Evolutionary conservation across 2,113 vertebrate genomes (phyloP), one percentile per base, ranked within the genome.

Genomic region (Erythrocercus mccallii): DNA sequence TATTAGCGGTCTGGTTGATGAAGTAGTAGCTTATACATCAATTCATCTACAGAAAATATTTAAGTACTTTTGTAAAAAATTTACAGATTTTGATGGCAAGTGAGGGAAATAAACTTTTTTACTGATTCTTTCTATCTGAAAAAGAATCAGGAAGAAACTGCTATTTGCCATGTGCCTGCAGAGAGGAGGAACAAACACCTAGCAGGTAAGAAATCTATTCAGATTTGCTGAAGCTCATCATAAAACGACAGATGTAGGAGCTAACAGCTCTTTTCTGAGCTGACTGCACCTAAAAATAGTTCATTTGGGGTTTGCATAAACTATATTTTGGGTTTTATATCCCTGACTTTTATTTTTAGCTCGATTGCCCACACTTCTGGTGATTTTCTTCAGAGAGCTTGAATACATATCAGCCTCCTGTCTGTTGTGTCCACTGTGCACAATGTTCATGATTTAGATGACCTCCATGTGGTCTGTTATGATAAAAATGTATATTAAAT

Each of bases 131-230:
- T 58, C 76, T 58, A 15, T 53, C 45, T 60, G 40, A 72, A 86
- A 73, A 56, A n/a, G 10, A 68, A 48, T 7, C 2, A 0, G 4
- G 22, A 92, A 35, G 72, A 72, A 57, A 3, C 7, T 38, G 15
- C 50, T 31, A 16, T 38, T 71, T 70, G 3, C 25, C 54, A 23
- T 56, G 28, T 74, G 44, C 27, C 40, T 65, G 50, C 0, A 0
- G 35, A 84, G 9, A 48, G 24, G 27, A 84, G 60, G 78, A 72
- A 51, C 18, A 74, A 40, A 40, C 2, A 1, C 31, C 28, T 47
- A 30, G 21, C 14, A 74, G 42, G 27, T 47, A 81, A 84, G 60
- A 87, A 81, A 84, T 66, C 30, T 33, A 15, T 27, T 51, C 42
- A 42, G 25, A 51, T 80, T 47, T 86, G 24, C 54, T 58, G n/a